Percentiles rank a stretch among this genome's conserved stretches.
Conservation (phyloP, 2,888 invertebrate genomes). For the Lepidochitona cinerea region DNA sequence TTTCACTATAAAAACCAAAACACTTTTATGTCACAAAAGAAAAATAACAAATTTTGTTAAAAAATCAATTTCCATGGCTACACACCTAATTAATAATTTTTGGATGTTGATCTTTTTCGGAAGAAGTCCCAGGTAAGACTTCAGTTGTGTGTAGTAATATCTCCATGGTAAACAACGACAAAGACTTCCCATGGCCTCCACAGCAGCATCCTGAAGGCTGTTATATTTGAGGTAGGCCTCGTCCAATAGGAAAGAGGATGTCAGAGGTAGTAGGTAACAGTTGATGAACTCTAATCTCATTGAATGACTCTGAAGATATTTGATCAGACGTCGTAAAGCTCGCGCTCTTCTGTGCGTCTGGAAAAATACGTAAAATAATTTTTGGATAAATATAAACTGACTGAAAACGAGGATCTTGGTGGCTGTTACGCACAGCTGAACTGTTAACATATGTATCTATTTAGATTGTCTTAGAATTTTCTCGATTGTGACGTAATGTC, state of each 20-base stretch:
- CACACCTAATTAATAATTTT: constrained; percentile 81
- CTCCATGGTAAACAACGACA: constrained; percentile 89
- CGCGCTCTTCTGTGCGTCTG: constrained; percentile 88
- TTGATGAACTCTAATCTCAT: constrained; percentile 77
- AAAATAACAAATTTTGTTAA: no score
- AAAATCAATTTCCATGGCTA: neutral
- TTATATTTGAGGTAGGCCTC: constrained; percentile 81
- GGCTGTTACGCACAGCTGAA: no score
- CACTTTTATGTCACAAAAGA: neutral
- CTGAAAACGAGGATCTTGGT: no score
- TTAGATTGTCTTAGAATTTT: no score
- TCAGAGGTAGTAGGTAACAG: constrained; percentile 88
- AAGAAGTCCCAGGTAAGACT: constrained; percentile 84
- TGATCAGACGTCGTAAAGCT: constrained; percentile 79
- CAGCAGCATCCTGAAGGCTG: constrained; percentile 84
- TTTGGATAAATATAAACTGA: no score
- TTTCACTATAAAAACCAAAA: neutral
- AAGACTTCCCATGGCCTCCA: constrained; percentile 84
- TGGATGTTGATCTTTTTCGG: constrained; percentile 81
- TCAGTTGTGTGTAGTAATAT: constrained; percentile 87
- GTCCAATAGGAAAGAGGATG: constrained; percentile 84
- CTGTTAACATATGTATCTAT: no score
- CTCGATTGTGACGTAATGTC: no score
- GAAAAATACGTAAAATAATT: no score
- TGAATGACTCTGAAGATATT: constrained; percentile 57